Evolutionary conservation across 2,888 invertebrate species (phyloP).

Genomic region (Lithosia quadra): DNA sequence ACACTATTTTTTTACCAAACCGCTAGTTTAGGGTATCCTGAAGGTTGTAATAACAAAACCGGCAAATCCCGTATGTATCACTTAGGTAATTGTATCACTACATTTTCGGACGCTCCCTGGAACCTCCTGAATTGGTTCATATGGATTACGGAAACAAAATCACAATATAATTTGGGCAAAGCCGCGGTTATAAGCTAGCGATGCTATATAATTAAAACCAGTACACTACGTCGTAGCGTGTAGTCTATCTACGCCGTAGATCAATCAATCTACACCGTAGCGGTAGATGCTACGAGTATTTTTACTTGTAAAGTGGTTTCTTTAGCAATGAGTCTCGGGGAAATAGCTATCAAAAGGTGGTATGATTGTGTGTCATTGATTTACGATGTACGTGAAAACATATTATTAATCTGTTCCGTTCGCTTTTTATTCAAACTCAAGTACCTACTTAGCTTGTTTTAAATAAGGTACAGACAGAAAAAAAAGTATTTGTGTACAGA

Average conservation of each 20-base stretch:
- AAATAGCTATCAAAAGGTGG: background rate
- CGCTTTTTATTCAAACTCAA: background rate
- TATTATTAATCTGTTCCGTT: background rate
- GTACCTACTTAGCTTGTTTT: background rate
- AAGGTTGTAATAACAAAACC: too few species aligned
- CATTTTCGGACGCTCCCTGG: too few species aligned
- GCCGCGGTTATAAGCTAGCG: background rate
- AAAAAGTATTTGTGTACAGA: too few species aligned
- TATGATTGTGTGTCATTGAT: background rate
- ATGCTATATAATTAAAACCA: background rate
- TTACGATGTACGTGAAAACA: background rate
- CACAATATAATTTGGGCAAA: too few species aligned
- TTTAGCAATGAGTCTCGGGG: background rate
- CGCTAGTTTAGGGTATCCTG: too few species aligned
- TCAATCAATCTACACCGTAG: conserved; percentile 34
- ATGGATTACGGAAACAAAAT: too few species aligned
- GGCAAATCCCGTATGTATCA: too few species aligned
- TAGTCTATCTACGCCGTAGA: conserved; percentile 13
- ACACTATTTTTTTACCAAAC: too few species aligned
- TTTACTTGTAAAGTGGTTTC: conserved; percentile 43
- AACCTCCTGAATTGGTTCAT: too few species aligned
- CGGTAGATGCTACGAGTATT: background rate
- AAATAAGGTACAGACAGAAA: background rate
- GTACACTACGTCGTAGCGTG: background rate
- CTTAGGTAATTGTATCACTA: too few species aligned